Conservation (phyloP, 2,797 vertebrate genomes). For the Coilia nasus region DNA sequence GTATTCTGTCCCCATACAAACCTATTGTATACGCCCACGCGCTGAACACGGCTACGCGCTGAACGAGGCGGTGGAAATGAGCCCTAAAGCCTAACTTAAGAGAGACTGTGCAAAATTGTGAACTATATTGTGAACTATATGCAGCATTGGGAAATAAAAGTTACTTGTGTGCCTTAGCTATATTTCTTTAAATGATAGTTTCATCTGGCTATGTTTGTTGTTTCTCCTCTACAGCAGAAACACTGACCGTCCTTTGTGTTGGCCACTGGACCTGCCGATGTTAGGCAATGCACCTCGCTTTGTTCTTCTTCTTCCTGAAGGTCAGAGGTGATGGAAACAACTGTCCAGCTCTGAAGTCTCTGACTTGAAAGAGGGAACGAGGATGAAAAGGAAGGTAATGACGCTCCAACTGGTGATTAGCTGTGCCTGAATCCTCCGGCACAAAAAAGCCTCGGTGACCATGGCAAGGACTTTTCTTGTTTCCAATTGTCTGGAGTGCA, state of each 20-base stretch:
- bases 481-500: background rate
- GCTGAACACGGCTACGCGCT: too few relatives aligned
- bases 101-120: too few relatives aligned
- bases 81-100: too few relatives aligned
- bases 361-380: background rate
- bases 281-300: background rate
- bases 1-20: too few relatives aligned
- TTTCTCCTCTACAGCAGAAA: background rate
- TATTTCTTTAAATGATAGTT: too few relatives aligned
- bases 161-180: too few relatives aligned
- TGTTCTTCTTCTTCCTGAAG: background rate
- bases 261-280: background rate
- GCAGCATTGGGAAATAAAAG: too few relatives aligned
- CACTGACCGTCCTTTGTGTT: background rate
- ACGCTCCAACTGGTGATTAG: conserved; percentile 3
- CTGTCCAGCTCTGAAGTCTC: background rate
- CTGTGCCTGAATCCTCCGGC: background rate
- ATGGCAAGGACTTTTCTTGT: background rate
- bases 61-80: too few relatives aligned
- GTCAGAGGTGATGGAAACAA: background rate
- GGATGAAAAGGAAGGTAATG: background rate
- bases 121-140: too few relatives aligned
- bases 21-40: too few relatives aligned
- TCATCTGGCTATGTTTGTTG: too few relatives aligned
- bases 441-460: background rate